phyloP scores from a whole-genome alignment of 92 coral and sea anemone genomes.

The Anthopleura xanthogrammica region DNA sequence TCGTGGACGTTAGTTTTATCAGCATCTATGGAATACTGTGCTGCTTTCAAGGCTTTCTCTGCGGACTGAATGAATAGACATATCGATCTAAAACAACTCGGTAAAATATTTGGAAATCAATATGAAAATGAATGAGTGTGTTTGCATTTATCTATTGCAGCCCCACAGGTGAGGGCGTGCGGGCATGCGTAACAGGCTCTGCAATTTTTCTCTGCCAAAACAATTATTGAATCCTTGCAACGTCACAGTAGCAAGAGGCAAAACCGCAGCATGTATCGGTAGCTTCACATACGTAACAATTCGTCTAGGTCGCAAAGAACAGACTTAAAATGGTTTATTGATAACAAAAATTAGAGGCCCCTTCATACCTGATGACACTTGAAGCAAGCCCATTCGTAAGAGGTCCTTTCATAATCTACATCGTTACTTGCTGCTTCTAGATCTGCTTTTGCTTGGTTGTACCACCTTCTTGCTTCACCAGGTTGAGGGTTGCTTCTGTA shows the following conservation, averaged over 20 bases:
- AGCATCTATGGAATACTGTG: slow-evolving; percentile 55
- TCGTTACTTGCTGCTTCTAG: slow-evolving; percentile 48
- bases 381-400: slow-evolving; percentile 69
- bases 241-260: too few species aligned
- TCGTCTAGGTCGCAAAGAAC: too few species aligned
- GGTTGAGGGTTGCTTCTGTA: slow-evolving; percentile 60
- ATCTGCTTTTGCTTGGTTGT: slow-evolving; percentile 67
- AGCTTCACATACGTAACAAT: too few species aligned
- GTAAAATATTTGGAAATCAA: neutral
- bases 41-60: slow-evolving; percentile 76
- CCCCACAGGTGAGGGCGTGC: neutral
- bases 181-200: too few species aligned
- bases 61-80: slow-evolving; percentile 45
- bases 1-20: slow-evolving; percentile 46
- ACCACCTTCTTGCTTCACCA: slow-evolving; percentile 71
- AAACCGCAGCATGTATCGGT: too few species aligned
- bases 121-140: neutral
- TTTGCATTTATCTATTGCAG: neutral
- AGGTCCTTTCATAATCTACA: neutral
- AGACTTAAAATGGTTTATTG: too few species aligned
- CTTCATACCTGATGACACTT: slow-evolving; percentile 69
- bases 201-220: too few species aligned
- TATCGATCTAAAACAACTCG: neutral
- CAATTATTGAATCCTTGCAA: too few species aligned
- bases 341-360: too few species aligned